A percentile compares a stretch with the other conserved stretches of the same genome.
Conservation (phyloP, 2,797 vertebrate species). For the Vireo griseus region DNA sequence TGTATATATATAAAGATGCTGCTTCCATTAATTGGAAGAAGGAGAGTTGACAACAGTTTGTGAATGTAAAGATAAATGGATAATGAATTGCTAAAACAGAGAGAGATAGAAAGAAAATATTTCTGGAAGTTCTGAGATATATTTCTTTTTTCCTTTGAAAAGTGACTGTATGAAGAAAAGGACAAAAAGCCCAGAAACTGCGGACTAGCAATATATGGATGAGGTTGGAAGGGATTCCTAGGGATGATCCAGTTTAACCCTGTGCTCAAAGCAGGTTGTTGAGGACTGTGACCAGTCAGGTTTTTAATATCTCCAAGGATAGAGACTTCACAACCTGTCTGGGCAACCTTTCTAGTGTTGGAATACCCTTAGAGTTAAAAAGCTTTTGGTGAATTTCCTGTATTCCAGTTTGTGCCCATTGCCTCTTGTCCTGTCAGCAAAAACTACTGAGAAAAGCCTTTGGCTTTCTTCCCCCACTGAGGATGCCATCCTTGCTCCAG, state of each 20-base stretch:
- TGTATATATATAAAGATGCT: background rate
- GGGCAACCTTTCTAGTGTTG: background rate
- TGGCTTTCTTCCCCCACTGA: background rate
- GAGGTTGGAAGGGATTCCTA: background rate
- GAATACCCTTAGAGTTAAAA: background rate
- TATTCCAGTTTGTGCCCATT: background rate
- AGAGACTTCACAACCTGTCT: background rate
- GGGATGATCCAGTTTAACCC: background rate
- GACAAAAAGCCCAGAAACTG: background rate
- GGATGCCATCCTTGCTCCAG: background rate
- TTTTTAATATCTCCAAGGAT: background rate
- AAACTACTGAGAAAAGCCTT: background rate
- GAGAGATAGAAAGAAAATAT: background rate
- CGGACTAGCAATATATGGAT: background rate
- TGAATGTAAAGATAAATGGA: background rate
- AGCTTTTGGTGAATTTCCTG: background rate
- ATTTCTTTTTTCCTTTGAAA: background rate
- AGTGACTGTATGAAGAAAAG: background rate
- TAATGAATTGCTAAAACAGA: background rate
- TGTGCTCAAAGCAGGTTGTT: background rate
- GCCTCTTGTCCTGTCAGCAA: background rate
- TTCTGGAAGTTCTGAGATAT: background rate
- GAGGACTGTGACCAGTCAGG: background rate
- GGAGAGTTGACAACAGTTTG: background rate
- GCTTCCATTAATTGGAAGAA: background rate